A percentile compares a stretch with the other conserved stretches of the same genome.
Evolutionary conservation across 2,797 vertebrate genomes (phyloP).

Genomic region (Odontamblyopus rebecca): DNA sequence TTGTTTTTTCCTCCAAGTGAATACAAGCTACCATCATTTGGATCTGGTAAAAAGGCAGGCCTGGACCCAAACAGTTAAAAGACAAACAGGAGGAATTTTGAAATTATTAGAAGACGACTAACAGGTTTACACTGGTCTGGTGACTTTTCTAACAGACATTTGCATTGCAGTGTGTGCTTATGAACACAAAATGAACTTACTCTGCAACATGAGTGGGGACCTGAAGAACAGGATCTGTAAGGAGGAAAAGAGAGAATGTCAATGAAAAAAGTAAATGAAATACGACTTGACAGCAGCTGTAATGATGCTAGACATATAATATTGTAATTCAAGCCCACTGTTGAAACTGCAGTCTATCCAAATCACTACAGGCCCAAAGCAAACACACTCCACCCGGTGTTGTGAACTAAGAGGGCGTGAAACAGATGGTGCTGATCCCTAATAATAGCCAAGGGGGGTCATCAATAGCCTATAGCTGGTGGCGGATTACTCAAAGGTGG

Average conservation of each 20-base stretch:
- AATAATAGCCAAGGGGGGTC: slow-evolving; percentile 38
- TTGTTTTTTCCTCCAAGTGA: slow-evolving; percentile 93
- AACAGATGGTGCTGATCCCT: slow-evolving; percentile 54
- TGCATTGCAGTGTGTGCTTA: slow-evolving; percentile 9
- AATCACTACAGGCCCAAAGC: slow-evolving; percentile 24
- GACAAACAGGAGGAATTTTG: background rate
- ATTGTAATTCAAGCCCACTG: background rate
- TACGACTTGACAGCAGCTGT: background rate
- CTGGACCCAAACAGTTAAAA: slow-evolving; percentile 59
- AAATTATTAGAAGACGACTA: slow-evolving; percentile 5
- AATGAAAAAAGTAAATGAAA: background rate
- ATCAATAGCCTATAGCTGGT: slow-evolving; percentile 24
- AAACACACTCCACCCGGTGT: slow-evolving; percentile 49
- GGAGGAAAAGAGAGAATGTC: slow-evolving; percentile 28
- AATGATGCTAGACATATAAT: background rate
- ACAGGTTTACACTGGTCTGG: slow-evolving; percentile 11
- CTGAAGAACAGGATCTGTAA: slow-evolving; percentile 96
- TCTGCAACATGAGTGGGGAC: slow-evolving; percentile 95
- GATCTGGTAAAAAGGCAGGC: slow-evolving; percentile 95
- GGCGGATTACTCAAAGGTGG: slow-evolving; percentile 41
- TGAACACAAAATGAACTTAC: slow-evolving; percentile 65
- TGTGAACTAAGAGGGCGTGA: slow-evolving; percentile 66
- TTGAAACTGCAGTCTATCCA: slow-evolving; percentile 12
- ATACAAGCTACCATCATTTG: slow-evolving; percentile 96
- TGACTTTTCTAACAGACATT: slow-evolving; percentile 26